Evolutionary conservation across 92 coral and sea anemone species (phyloP).

Genomic region (Zoanthus solanderi): DNA sequence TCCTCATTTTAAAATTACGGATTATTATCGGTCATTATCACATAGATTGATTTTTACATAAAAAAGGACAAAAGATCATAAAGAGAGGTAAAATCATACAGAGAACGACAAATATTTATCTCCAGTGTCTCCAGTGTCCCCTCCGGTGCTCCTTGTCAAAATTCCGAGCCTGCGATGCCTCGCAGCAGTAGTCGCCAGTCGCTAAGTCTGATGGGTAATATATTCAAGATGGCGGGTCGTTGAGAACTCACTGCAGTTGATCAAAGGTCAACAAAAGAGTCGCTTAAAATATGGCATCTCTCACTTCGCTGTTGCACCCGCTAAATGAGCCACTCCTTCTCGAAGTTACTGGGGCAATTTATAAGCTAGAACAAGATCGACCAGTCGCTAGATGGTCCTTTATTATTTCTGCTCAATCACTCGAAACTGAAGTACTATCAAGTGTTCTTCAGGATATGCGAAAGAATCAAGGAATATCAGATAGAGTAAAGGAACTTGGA

Average conservation of each 20-base stretch:
- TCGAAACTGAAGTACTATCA: conserved; percentile 47
- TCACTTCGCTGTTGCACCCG: conserved; percentile 49
- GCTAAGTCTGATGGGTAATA: conserved; percentile 54
- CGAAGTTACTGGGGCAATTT: conserved; percentile 53
- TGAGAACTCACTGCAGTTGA: conserved; percentile 51
- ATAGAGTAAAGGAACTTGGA: conserved; percentile 52
- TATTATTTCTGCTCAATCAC: conserved; percentile 54
- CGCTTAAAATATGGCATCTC: conserved; percentile 47
- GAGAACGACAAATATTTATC: conserved; percentile 47
- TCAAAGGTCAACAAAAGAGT: conserved; percentile 52
- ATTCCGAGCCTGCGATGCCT: conserved; percentile 51
- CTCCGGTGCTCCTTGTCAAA: conserved; percentile 59
- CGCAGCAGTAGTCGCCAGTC: conserved; percentile 58
- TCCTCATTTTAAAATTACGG: conserved; percentile 2
- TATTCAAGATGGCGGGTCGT: conserved; percentile 53
- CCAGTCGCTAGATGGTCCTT: conserved; percentile 51
- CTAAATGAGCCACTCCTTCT: conserved; percentile 52
- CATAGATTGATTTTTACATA: neutral
- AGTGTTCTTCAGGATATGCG: conserved; percentile 56
- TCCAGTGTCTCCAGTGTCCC: conserved; percentile 46
- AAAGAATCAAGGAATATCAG: conserved; percentile 52
- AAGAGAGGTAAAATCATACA: conserved; percentile 43
- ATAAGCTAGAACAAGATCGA: conserved; percentile 50
- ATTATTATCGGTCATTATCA: conserved; percentile 1
- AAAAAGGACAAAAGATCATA: conserved; percentile 19